phyloP scores from a whole-genome alignment of 2,797 vertebrate genomes.

The Babyrousa celebensis region DNA sequence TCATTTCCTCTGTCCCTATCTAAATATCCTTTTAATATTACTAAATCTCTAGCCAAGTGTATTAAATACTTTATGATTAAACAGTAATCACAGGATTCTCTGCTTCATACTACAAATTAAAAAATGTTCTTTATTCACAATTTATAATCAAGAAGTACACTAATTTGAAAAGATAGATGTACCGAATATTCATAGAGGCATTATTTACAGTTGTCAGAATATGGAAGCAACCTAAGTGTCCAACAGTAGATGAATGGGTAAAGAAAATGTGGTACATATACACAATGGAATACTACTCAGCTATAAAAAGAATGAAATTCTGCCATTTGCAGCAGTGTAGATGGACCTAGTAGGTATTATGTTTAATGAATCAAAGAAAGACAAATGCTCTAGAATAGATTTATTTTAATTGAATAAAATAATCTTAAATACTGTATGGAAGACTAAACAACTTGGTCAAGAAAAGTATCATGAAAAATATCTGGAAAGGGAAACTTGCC shows the following conservation, averaged over 20 bases:
- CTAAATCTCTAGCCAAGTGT: not conserved
- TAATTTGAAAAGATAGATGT: not conserved
- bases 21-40: conserved; percentile 1
- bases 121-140: not conserved
- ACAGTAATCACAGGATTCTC: not conserved
- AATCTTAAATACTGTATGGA: not conserved
- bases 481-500: not conserved
- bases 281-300: not conserved
- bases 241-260: not conserved
- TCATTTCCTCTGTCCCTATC: not conserved
- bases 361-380: not conserved
- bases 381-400: not conserved
- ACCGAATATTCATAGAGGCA: not conserved
- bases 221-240: not conserved
- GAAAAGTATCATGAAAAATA: not conserved
- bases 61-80: not conserved
- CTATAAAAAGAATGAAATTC: not conserved
- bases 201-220: not conserved
- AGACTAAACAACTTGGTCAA: not conserved
- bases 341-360: not conserved
- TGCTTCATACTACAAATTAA: not conserved
- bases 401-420: not conserved
- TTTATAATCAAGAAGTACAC: not conserved
- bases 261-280: not conserved
- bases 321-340: not conserved